Base-by-base conservation (phyloP, 1,140 invertebrate species). In the Cydia splendana region DNA sequence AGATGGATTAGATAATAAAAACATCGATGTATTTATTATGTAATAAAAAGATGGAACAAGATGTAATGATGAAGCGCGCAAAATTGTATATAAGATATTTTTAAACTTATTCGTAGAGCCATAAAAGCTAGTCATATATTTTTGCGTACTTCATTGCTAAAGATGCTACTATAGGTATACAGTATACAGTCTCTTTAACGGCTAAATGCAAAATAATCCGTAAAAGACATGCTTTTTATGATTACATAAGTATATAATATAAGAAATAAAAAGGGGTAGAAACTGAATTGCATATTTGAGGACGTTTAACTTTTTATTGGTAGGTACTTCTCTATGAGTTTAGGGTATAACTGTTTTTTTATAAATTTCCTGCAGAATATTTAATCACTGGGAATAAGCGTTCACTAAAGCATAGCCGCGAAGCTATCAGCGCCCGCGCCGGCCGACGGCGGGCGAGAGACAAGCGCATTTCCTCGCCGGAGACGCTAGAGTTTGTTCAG, bases 401-500 rank as follows among this genome's bases (percentile, higher is more conserved):
- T 71, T 71, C 15, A 5, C 34, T 30, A 34, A 38, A 18, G 24
- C 30, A 34, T 15, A 69, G 67, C 34, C 28, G 65, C 65, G 57
- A 24, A 62, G 57, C 20, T 20, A 62, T 13, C 67, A 71, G n/a
- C 24, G 57, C 57, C 9, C 57, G 7, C 20, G 20, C 57, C 18
- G 65, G 65, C 65, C 65, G 65, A 62, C 67, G 57, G 57, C 75
- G 38, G 24, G 13, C 53, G 57, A 62, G 20, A 62, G 57, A 76
- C 45, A 73, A 77, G 34, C 62, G 76, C 81, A 81, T 84, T 82
- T 83, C 80, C 84, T 82, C 85, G 80, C 79, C 78, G 77, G 76
- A 78, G 79, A 62, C 80, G 80, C 84, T 85, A 86, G 84, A 91
- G 86, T 93, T 93, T 93, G 88, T 82, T 81, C 90, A 91, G 90